Evolutionary conservation across 1,140 invertebrate genomes (phyloP).

Genomic region (Sitobion miscanthi): DNA sequence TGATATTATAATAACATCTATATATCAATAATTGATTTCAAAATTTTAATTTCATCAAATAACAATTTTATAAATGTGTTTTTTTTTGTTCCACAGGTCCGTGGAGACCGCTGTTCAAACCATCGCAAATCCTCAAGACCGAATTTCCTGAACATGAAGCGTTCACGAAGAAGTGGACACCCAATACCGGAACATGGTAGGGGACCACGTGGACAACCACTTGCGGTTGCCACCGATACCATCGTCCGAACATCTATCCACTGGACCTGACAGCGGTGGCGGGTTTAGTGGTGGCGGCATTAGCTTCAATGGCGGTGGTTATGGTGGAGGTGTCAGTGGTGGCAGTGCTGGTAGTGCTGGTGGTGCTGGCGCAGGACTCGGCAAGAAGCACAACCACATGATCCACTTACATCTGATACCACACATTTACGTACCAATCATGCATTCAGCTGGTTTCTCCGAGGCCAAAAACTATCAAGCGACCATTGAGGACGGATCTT

Average conservation of each 20-base stretch:
- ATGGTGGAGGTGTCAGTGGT: no score
- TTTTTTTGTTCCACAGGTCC: conserved; percentile 32
- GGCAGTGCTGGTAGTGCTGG: neutral
- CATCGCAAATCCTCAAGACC: conserved; percentile 37
- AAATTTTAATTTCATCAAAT: neutral
- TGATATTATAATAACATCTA: neutral
- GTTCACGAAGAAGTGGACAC: conserved; percentile 36
- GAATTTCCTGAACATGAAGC: conserved; percentile 49
- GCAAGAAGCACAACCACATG: conserved; percentile 57
- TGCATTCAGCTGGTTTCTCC: conserved; percentile 48
- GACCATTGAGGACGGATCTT: neutral
- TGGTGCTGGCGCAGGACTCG: neutral
- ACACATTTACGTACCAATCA: conserved; percentile 57
- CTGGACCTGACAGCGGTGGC: neutral
- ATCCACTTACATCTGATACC: conserved; percentile 58
- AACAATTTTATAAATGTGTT: neutral
- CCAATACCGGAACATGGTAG: neutral
- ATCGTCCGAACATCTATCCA: neutral
- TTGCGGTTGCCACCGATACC: neutral
- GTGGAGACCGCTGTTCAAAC: conserved; percentile 56
- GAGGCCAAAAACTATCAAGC: conserved; percentile 31
- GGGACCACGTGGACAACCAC: neutral
- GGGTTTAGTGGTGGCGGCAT: neutral
- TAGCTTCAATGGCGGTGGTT: neutral
- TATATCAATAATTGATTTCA: neutral